These are phyloP conservation scores for Osmerus eperlanus DNA, from an alignment of 2,113 vertebrate genomes.

Conservation along the genomic window DNA sequence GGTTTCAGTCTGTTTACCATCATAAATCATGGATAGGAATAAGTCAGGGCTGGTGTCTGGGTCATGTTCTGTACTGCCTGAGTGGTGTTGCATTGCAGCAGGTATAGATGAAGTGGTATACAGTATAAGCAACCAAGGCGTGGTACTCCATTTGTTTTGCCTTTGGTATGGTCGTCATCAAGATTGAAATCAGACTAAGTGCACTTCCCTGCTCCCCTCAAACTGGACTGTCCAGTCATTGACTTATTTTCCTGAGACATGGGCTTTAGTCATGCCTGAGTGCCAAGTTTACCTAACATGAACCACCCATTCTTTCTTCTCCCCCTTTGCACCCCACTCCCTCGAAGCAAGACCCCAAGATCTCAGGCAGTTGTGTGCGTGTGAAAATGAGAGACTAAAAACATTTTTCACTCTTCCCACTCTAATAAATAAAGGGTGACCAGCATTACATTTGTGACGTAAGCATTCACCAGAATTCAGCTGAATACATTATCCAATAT, in stretches of 20 bases:
- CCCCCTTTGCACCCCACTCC: constrained; percentile 29
- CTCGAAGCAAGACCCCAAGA: constrained; percentile 9
- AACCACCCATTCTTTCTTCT: constrained; percentile 52
- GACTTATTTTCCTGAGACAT: constrained; percentile 38
- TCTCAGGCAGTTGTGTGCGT: constrained; percentile 28
- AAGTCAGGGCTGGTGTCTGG: constrained; percentile 8
- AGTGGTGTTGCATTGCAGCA: constrained; percentile 22
- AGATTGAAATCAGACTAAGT: constrained; percentile 34
- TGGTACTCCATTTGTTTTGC: constrained; percentile 10
- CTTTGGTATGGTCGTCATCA: constrained; percentile 4
- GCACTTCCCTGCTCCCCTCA: constrained; percentile 3
- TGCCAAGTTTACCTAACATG: constrained; percentile 67
- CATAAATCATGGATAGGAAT: constrained; percentile 12
- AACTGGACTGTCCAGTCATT: constrained; percentile 19
- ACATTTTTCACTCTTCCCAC: constrained; percentile 50
- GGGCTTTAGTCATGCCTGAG: constrained; percentile 43
- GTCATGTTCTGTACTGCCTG: constrained; percentile 9
- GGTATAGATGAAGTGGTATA: constrained; percentile 17
- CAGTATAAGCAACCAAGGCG: constrained; percentile 11
- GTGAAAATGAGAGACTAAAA: not conserved
- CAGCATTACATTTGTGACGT: not conserved
- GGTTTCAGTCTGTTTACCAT: constrained; percentile 21
- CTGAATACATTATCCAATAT: not conserved
- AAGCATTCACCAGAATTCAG: not conserved
- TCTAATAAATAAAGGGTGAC: constrained; percentile 48